phyloP scores from a whole-genome alignment of 1,140 invertebrate species.

The Brachionus sp. region DNA sequence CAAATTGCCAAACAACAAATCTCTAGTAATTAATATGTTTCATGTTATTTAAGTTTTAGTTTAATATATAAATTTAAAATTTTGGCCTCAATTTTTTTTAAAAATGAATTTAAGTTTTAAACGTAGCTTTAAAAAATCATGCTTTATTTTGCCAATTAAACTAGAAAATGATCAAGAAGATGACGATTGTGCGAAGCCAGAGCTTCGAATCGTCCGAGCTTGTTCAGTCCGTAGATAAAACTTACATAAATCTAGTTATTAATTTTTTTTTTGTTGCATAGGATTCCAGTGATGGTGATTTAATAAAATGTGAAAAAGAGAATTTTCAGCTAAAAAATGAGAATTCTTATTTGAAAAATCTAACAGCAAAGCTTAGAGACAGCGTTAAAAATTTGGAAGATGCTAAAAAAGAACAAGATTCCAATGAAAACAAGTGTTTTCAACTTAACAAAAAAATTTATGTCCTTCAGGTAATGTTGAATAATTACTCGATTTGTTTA shows the following conservation, averaged over 20 bases:
- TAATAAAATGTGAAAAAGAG: neutral
- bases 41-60: neutral
- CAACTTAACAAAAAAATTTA: conserved; percentile 33
- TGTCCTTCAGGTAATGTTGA: neutral
- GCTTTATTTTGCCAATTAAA: neutral
- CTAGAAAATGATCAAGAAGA: neutral
- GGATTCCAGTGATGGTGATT: neutral
- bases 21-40: conserved; percentile 1
- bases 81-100: neutral
- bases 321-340: neutral
- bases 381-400: conserved; percentile 14
- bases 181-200: neutral
- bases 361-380: neutral
- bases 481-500: neutral
- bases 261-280: neutral
- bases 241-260: neutral
- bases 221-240: neutral
- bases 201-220: neutral
- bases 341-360: conserved; percentile 18
- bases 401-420: neutral
- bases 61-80: neutral
- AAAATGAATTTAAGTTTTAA: conserved; percentile 30
- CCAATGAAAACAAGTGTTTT: conserved; percentile 7
- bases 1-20: neutral
- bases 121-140: neutral